phyloP scores from a whole-genome alignment of 92 coral and sea anemone genomes.

The Galaxea fascicularis region DNA sequence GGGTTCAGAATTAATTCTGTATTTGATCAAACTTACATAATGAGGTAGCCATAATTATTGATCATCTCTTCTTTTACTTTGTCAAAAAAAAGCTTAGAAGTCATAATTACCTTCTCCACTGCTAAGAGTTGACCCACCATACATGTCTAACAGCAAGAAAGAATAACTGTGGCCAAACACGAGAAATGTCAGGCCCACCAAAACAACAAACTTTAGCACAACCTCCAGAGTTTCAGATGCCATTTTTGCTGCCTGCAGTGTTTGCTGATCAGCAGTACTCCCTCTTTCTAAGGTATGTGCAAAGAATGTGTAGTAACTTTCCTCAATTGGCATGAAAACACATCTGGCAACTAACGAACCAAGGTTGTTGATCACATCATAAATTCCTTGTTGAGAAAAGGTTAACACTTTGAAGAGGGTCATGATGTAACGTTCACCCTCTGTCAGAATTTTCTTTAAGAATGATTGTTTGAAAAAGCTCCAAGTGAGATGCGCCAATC shows the following conservation, averaged over 20 bases:
- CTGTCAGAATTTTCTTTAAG: slow-evolving; percentile 94
- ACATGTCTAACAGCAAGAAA: slow-evolving; percentile 88
- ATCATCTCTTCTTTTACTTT: too few species aligned
- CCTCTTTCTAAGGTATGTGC: slow-evolving; percentile 88
- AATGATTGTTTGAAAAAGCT: slow-evolving; percentile 98
- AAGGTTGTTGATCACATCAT: slow-evolving; percentile 93
- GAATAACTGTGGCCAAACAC: slow-evolving; percentile 96
- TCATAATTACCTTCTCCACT: slow-evolving; percentile 86
- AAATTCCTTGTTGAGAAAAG: slow-evolving; percentile 97
- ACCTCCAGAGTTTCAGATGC: slow-evolving; percentile 92
- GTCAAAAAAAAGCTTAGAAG: too few species aligned
- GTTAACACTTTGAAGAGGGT: slow-evolving; percentile 91
- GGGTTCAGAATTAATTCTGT: too few species aligned
- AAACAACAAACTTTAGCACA: slow-evolving; percentile 88
- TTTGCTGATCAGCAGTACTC: slow-evolving; percentile 79
- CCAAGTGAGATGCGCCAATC: slow-evolving; percentile 87
- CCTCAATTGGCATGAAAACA: slow-evolving; percentile 96
- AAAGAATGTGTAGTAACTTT: slow-evolving; percentile 96
- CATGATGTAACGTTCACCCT: slow-evolving; percentile 98
- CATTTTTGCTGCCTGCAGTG: slow-evolving; percentile 71
- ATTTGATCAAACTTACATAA: too few species aligned
- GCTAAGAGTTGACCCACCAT: slow-evolving; percentile 96
- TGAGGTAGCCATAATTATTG: too few species aligned
- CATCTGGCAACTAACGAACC: slow-evolving; percentile 97
- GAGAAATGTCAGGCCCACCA: slow-evolving; percentile 89